Percentiles rank a stretch among this genome's conserved stretches.
phyloP scores from a whole-genome alignment of 2,113 vertebrate species.

The Anseranas semipalmata region DNA sequence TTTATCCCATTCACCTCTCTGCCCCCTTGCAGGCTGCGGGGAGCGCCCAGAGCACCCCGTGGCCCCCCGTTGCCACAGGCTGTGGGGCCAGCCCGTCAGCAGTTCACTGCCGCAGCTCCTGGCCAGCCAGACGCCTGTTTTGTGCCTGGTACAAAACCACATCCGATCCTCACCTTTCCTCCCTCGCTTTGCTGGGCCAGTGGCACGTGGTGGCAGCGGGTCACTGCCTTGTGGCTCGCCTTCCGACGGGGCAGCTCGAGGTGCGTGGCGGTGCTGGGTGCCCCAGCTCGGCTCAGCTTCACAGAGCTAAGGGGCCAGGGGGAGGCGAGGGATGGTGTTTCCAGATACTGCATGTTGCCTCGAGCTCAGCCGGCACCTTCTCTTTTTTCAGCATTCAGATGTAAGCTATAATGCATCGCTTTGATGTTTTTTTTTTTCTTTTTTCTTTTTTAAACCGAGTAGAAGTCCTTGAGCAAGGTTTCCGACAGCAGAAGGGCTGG shows the following conservation, averaged over 20 bases:
- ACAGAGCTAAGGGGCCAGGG: background rate
- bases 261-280: too few species aligned
- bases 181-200: background rate
- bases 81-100: too few species aligned
- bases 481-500: background rate
- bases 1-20: background rate
- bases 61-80: background rate
- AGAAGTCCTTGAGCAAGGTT: accelerated
- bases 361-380: background rate
- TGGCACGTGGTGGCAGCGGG: too few species aligned
- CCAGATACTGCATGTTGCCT: background rate
- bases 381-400: background rate
- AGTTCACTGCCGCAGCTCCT: background rate
- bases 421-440: accelerated
- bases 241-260: too few species aligned
- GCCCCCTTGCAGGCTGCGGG: background rate
- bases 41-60: too few species aligned
- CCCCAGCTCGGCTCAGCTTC: too few species aligned
- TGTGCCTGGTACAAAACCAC: background rate
- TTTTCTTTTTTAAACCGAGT: background rate
- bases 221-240: background rate
- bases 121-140: background rate
- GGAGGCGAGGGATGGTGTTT: background rate
- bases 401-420: background rate
- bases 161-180: background rate